These are phyloP conservation scores for Poecile montanus DNA, from an alignment of 2,797 vertebrate genomes.

Conservation along the genomic window DNA sequence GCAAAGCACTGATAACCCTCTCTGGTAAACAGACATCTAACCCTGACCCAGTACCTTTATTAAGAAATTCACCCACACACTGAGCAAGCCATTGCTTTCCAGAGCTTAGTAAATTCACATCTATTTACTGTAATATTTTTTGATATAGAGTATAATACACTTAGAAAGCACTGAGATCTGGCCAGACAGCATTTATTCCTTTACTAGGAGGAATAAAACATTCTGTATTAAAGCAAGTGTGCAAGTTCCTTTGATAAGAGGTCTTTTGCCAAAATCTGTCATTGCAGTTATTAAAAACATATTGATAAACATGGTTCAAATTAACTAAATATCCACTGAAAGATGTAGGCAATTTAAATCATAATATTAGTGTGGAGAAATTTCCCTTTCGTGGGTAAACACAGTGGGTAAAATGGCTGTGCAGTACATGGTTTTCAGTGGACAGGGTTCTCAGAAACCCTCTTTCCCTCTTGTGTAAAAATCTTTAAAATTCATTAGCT, in stretches of 20 bases:
- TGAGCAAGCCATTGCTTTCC: background rate
- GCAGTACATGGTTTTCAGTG: background rate
- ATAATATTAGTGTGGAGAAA: background rate
- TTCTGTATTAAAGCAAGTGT: accelerated
- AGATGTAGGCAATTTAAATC: background rate
- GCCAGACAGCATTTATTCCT: background rate
- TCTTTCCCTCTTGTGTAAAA: background rate
- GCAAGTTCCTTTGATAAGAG: background rate
- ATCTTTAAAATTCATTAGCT: background rate
- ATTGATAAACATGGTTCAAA: background rate
- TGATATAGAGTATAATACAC: background rate
- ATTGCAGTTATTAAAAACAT: background rate
- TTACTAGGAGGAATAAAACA: background rate
- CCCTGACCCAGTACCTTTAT: background rate
- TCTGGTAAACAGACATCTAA: background rate
- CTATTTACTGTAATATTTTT: background rate
- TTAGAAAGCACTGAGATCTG: background rate
- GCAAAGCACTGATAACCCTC: background rate
- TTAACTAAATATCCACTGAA: background rate
- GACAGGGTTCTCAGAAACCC: background rate
- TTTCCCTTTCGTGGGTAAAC: background rate
- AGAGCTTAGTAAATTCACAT: background rate
- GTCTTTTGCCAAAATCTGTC: background rate
- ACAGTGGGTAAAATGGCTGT: background rate
- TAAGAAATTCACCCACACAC: background rate